Percentiles rank a stretch among this genome's conserved stretches.
phyloP scores from a whole-genome alignment of 1,140 invertebrate genomes.

The Prorops nasuta region DNA sequence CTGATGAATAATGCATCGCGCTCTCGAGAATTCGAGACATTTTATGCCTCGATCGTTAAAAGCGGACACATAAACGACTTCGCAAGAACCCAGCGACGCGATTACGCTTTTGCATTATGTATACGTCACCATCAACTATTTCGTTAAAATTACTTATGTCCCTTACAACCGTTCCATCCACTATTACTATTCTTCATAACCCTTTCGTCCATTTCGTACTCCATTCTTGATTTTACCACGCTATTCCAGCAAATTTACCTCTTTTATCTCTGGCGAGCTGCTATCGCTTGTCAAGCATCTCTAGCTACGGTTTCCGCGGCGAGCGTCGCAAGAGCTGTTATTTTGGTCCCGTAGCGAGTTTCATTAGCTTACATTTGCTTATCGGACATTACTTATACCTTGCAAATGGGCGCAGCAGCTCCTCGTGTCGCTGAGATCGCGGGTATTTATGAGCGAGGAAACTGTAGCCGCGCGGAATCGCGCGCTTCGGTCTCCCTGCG shows the following conservation, averaged over 20 bases:
- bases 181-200: background rate
- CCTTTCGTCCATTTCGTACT: too few relatives aligned
- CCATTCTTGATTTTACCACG: too few relatives aligned
- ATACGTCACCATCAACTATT: background rate
- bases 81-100: background rate
- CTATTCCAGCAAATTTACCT: too few relatives aligned
- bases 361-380: constrained; percentile 8
- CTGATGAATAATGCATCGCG: constrained; percentile 25
- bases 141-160: background rate
- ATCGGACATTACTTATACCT: constrained; percentile 8
- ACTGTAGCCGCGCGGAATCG: constrained; percentile 21
- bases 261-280: too few relatives aligned
- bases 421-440: constrained; percentile 14
- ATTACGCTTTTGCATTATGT: background rate
- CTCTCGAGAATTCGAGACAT: constrained; percentile 13
- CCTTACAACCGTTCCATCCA: background rate
- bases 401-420: constrained; percentile 24
- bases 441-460: constrained; percentile 46
- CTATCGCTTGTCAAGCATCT: too few relatives aligned
- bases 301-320: too few relatives aligned
- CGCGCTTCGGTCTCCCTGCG: too few relatives aligned
- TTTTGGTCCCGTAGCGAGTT: background rate
- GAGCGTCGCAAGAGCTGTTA: background rate
- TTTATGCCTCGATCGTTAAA: constrained; percentile 10
- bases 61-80: background rate